Evolutionary conservation across 1,140 invertebrate species (phyloP).

Genomic region (Drosophila lini): DNA sequence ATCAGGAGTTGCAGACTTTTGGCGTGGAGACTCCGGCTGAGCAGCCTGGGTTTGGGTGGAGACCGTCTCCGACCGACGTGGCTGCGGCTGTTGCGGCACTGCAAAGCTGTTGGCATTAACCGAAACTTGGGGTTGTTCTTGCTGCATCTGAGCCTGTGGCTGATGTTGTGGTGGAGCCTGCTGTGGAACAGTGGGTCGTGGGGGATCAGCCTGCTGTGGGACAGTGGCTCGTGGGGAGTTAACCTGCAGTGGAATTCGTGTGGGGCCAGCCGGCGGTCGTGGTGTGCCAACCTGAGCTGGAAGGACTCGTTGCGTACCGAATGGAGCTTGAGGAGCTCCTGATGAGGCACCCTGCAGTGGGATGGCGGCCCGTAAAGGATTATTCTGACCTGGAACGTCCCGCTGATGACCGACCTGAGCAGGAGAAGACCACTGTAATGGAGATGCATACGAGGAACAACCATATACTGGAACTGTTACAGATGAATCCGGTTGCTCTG

Average conservation of each 20-base stretch:
- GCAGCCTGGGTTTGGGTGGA: conserved; percentile 42
- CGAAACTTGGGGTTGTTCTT: not conserved
- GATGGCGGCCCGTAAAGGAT: not conserved
- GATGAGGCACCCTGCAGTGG: not conserved
- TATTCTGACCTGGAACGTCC: not conserved
- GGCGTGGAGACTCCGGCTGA: conserved; percentile 9
- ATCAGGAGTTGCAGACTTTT: conserved; percentile 35
- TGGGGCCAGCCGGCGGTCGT: not conserved
- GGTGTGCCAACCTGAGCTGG: not conserved
- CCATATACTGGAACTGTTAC: not conserved
- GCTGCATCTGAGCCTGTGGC: not conserved
- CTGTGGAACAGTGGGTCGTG: not conserved
- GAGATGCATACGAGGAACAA: not conserved
- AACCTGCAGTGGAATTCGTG: not conserved
- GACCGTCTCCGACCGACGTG: conserved; percentile 38
- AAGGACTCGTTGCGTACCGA: not conserved
- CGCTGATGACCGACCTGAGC: too few relatives aligned
- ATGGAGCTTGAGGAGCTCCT: not conserved
- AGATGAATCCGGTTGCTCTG: not conserved
- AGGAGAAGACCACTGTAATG: not conserved
- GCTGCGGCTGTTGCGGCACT: conserved; percentile 28
- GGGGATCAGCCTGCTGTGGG: not conserved
- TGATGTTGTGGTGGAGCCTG: conserved; percentile 1
- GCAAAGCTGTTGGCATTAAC: conserved; percentile 9
- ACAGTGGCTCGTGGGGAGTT: not conserved